Base-by-base conservation (phyloP, 2,113 vertebrate genomes). In the Mixornis gularis region DNA sequence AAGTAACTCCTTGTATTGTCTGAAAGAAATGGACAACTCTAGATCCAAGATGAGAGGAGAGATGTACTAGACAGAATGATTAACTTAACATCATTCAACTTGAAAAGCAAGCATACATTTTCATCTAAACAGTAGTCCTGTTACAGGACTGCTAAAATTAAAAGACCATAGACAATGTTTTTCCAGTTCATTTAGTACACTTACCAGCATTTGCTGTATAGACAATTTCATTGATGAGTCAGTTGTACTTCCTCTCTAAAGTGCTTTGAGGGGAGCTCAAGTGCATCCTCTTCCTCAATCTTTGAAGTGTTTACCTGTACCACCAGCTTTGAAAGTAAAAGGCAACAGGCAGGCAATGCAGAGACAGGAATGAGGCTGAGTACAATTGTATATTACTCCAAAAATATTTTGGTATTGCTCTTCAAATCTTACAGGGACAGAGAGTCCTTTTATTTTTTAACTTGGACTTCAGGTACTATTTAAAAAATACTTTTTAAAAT, bases 241-340 rank as follows among this genome's bases (percentile, higher is more conserved):
- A 93, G 92, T 30, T 95, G 94, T 93, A 91, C 92, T 94, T 96
- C 91, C 94, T 95, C 91, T 91, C 81, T 96, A 94, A 95, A 96
- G 91, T 85, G 95, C 92, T 96, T 80, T 95, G 95, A 93, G 71
- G 90, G 94, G 74, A 94, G 78, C 89, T 96, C 92, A 96, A 96
- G 87, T 68, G 59, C 43, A 96, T 94, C 94, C 87, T 96, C 95
- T 96, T 96, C 92, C 95, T 93, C 92, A 95, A 25, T 93, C 95
- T 96, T 94, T 96, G 94, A 95, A 94, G 95, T 85, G 79, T 95
- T 95, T 95, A 96, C 85, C 90, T 94, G 85, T 94, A 94, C 90
- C 94, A 92, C 71, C 94, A 92, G 74, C 94, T 95, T 92, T 82
- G 63, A 87, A 96, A 96, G 91, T 94, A 96, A 96, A 95, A 96